Evolutionary conservation across 1,140 invertebrate genomes (phyloP).

Genomic region (Mylabris phalerata): DNA sequence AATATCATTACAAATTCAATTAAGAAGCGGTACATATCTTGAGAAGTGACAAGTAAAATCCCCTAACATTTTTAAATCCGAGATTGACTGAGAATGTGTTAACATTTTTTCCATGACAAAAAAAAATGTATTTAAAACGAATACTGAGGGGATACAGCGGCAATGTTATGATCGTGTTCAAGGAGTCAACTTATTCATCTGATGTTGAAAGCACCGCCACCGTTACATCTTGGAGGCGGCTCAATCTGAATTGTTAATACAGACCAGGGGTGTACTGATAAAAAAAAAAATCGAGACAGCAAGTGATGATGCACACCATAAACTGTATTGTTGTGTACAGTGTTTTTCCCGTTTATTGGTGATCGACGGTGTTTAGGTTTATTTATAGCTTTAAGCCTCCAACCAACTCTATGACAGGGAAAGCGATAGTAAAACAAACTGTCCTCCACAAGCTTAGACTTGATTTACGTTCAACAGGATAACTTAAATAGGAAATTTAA

Average conservation of each 20-base stretch:
- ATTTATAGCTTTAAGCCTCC: constrained; percentile 13
- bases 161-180: constrained; percentile 24
- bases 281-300: constrained; percentile 14
- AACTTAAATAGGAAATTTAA: not conserved
- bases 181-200: constrained; percentile 28
- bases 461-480: constrained; percentile 10
- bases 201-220: constrained; percentile 7
- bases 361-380: constrained; percentile 17
- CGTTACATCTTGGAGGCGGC: constrained; percentile 9
- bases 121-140: constrained; percentile 21
- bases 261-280: constrained; percentile 21
- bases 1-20: constrained; percentile 18
- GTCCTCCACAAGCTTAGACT: constrained; percentile 11
- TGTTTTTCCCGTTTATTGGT: constrained; percentile 17
- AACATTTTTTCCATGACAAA: constrained; percentile 28
- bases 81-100: constrained; percentile 16
- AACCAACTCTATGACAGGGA: constrained; percentile 13
- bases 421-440: constrained; percentile 16
- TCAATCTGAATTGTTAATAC: constrained; percentile 30
- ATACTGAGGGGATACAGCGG: constrained; percentile 15
- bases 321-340: constrained; percentile 23
- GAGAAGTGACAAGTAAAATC: constrained; percentile 9
- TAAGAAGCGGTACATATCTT: constrained; percentile 13
- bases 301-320: constrained; percentile 19
- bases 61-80: constrained; percentile 11